Conservation (phyloP, 2,113 vertebrate species). For the Galeopterus variegatus region DNA sequence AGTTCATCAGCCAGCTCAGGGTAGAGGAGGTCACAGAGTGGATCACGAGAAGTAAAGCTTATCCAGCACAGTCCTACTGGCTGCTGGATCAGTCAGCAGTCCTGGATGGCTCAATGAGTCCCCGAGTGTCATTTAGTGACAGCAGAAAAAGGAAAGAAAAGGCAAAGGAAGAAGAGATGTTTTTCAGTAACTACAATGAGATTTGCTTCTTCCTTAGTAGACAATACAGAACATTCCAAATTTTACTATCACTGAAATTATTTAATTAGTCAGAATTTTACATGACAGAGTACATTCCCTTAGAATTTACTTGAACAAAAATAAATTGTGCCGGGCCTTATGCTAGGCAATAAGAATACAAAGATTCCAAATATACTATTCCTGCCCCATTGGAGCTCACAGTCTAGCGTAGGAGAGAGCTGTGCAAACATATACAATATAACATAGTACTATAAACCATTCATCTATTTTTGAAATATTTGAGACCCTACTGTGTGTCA, state of each 20-base stretch:
- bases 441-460: not conserved
- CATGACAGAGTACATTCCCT: not conserved
- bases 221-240: not conserved
- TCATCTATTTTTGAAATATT: not conserved
- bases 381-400: not conserved
- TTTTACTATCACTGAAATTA: slow-evolving; percentile 34
- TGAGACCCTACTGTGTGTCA: not conserved
- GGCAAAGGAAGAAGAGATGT: not conserved
- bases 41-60: not conserved
- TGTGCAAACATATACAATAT: not conserved
- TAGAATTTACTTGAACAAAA: slow-evolving; percentile 38
- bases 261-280: not conserved
- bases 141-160: not conserved
- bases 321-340: not conserved
- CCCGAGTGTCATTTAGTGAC: not conserved
- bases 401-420: not conserved
- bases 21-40: not conserved
- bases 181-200: not conserved
- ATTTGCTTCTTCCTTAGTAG: slow-evolving; percentile 2
- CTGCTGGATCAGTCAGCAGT: not conserved
- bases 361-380: not conserved
- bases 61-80: not conserved
- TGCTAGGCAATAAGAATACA: not conserved
- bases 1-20: not conserved
- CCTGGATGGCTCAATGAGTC: not conserved